Evolutionary conservation across 2,797 vertebrate species (phyloP).

Genomic region (Falco rusticolus): DNA sequence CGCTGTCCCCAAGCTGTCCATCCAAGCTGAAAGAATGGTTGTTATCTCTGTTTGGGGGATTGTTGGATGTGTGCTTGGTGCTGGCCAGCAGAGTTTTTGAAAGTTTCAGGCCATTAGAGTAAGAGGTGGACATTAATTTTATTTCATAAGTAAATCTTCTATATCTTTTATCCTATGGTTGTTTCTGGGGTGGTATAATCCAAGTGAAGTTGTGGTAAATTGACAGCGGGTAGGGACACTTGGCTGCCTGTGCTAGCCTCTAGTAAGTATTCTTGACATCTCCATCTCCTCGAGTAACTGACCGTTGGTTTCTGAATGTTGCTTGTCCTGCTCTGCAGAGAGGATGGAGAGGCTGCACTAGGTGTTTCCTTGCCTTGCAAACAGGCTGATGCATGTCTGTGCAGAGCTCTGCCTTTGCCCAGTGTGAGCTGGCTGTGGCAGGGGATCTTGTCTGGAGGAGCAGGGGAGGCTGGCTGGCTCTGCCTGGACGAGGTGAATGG

Average conservation of each 20-base stretch:
- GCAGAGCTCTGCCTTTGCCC: neutral
- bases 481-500: neutral
- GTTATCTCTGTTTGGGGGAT: too few species aligned
- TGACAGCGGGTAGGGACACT: neutral
- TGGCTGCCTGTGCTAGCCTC: neutral
- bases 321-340: neutral
- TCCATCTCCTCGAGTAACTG: neutral
- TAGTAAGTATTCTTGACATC: neutral
- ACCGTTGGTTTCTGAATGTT: neutral
- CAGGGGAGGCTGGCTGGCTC: neutral
- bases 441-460: neutral
- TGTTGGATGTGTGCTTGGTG: accelerated
- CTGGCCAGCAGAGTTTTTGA: neutral
- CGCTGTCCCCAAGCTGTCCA: neutral
- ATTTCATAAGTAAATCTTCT: neutral
- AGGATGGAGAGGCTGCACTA: neutral
- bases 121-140: neutral
- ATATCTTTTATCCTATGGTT: neutral
- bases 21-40: neutral
- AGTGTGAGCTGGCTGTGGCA: neutral
- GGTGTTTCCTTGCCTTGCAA: neutral
- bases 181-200: neutral
- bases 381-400: accelerated
- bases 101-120: neutral
- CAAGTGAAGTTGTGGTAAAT: neutral